Base-by-base conservation (phyloP, 2,113 vertebrate species). In the Tragelaphus scriptus region DNA sequence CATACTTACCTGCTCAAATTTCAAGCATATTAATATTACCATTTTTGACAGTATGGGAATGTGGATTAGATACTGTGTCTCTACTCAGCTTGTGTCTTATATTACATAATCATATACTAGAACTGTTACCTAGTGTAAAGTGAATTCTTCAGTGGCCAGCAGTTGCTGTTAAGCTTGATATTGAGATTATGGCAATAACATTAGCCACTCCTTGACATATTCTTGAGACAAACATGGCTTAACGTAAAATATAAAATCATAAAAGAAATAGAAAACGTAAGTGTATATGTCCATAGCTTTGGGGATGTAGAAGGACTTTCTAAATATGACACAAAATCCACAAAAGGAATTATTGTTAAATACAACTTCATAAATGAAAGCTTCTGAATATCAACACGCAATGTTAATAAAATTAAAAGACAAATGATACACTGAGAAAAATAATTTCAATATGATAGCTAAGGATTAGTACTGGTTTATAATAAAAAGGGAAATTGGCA, bases 71-170 rank as follows among this genome's bases (percentile, higher is more conserved):
- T 93, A 59, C 53, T 53, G 12, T 88, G 30, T 91, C 30, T 40
- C 61, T 88, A 79, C 26, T 81, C 55, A 53, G 40, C 88, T 93
- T 94, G 94, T 94, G 58, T 94, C 53, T 86, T 85, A 36, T 61
- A 65, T 86, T 88, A 81, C 4, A 63, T 79, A 85, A 82, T 85
- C 59, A 26, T 71, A 26, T 65, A 82, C 40, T 93, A 93, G 47
- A 96, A 91, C 32, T 40, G 89, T 89, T 95, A 94, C 87, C 80
- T 91, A 71, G 19, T 79, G 16, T 90, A 65, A 96, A 97, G 77
- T 44, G 49, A 95, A 91, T 81, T 91, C 59, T 93, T 89, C 59
- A 92, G 23, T 81, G 47, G 36, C 80, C 26, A 80, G 47, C 40
- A 80, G 32, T 21, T 68, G 47, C 30, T 75, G 77, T 63, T 86